Conservation (phyloP, 2,797 vertebrate genomes). For the Eremophila alpestris region DNA sequence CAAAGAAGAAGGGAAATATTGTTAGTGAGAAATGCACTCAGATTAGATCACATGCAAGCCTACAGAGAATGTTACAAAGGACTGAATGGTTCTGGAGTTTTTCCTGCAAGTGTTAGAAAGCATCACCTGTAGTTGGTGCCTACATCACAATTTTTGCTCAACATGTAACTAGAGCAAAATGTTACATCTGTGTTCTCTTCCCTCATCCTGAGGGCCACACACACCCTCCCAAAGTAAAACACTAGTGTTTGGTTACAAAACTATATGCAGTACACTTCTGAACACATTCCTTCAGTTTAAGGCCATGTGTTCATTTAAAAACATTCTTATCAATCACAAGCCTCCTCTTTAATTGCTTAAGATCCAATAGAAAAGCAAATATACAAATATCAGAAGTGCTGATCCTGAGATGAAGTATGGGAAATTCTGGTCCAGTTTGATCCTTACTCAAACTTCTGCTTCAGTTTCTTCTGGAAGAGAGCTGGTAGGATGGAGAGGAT, state of each 20-base stretch:
- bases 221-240: neutral
- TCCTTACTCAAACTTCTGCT: constrained; percentile 90
- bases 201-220: neutral
- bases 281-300: constrained; percentile 38
- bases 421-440: constrained; percentile 48
- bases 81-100: neutral
- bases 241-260: constrained; percentile 44
- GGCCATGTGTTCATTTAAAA: neutral
- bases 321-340: constrained; percentile 48
- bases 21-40: constrained; percentile 32
- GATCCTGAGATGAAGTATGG: constrained; percentile 75
- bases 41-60: constrained; percentile 7
- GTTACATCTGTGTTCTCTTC: neutral
- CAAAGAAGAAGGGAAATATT: neutral
- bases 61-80: constrained; percentile 9
- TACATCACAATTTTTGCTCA: constrained; percentile 4
- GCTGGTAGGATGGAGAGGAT: constrained; percentile 94
- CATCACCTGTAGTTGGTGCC: neutral
- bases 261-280: constrained; percentile 32
- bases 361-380: constrained; percentile 68
- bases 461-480: constrained; percentile 93
- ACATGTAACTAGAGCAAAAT: constrained; percentile 6
- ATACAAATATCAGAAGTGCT: constrained; percentile 68
- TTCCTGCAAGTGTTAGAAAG: neutral
- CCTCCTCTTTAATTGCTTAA: constrained; percentile 53